Base-by-base conservation (phyloP, 2,888 invertebrate species). In the Calliphora vomitoria region DNA sequence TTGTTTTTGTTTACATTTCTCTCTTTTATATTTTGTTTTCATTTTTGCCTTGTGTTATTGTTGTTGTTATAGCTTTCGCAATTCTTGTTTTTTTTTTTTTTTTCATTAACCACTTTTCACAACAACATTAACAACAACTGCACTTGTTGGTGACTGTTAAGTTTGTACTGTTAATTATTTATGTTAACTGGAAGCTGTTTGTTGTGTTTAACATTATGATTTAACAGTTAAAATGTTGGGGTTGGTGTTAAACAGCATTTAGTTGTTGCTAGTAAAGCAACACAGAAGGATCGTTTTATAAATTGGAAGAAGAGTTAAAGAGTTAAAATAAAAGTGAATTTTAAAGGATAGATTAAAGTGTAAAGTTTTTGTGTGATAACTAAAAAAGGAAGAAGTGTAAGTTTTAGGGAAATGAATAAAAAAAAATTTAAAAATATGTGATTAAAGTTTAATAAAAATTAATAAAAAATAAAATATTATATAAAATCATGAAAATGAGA, bases 231-330 rank as follows among this genome's bases (percentile, higher is more conserved):
- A 89, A 86, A 82, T 84, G 25, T 82, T 80, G 84, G 58, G 69
- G 72, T 76, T 76, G 41, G 50, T 41, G 31, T 68, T 66, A 58
- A 69, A 62, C 13, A 38, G 8, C n/a, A 25, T 38, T 85, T 89
- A 91, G 91, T 91, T 88, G 89, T 85, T 78, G 85, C 71, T 74
- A 89, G 89, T 60, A 83, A 82, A 78, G 82, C 87, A 80, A 89
- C 68, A 88, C 76, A 89, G 66, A 90, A 91, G 90, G 91, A 91
- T 91, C 90, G 60, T 71, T 76, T 8, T 31, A 18, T 18, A 41
- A 15, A 50, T 50, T 20, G 31, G 35, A 44, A 18, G 18, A 55
- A 62, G 50, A n/a, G n/a, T 20, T 35, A 68, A 68, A 76, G 47
- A n/a, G 10, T 50, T 15, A 6, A 47, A 53, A 60, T 4, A 20